These are phyloP conservation scores for Ectemnius cavifrons DNA, from an alignment of 2,888 invertebrate genomes.

Conservation along the genomic window DNA sequence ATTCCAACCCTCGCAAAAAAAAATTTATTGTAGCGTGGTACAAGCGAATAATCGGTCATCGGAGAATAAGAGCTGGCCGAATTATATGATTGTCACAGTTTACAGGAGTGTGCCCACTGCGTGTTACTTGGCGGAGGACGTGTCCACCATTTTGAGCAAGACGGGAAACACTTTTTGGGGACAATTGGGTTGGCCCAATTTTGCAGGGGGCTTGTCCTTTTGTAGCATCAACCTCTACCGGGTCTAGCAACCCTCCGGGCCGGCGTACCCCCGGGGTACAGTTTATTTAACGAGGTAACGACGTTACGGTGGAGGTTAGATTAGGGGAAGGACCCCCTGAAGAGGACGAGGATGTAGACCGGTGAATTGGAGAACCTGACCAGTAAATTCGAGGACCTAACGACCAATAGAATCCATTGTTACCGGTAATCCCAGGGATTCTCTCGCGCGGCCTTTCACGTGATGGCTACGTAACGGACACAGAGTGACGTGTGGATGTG, in stretches of 20 bases:
- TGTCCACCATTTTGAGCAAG: slow-evolving; percentile 69
- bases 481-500: background rate
- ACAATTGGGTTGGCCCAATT: slow-evolving; percentile 66
- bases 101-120: no score
- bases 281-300: slow-evolving; percentile 75
- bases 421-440: slow-evolving; percentile 61
- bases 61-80: slow-evolving; percentile 25
- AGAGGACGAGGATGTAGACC: background rate
- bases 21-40: no score
- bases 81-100: no score
- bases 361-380: background rate
- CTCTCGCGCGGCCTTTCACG: slow-evolving; percentile 46
- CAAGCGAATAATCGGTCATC: slow-evolving; percentile 31
- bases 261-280: background rate
- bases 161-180: slow-evolving; percentile 33
- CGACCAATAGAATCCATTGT: slow-evolving; percentile 72
- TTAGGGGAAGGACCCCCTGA: slow-evolving; percentile 69
- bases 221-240: slow-evolving; percentile 54
- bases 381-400: slow-evolving; percentile 63
- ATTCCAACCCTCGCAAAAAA: no score
- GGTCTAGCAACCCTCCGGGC: slow-evolving; percentile 15
- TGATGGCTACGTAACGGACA: slow-evolving; percentile 48
- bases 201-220: slow-evolving; percentile 67
- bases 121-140: no score
- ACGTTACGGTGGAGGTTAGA: slow-evolving; percentile 64